Conservation (phyloP, 2,113 vertebrate species). For the Scopus umbretta region DNA sequence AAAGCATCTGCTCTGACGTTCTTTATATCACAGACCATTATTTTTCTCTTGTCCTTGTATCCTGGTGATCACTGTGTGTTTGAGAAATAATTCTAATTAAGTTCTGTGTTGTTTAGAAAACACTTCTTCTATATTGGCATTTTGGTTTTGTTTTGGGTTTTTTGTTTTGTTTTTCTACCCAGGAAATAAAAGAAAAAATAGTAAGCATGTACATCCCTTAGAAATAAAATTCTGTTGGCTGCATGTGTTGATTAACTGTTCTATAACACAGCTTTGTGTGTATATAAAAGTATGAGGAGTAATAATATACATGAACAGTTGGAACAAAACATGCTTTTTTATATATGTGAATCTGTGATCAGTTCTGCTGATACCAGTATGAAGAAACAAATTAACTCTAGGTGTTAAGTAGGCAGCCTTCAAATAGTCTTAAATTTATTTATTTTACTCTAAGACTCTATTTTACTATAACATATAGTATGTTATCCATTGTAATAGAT, state of each 20-base stretch:
- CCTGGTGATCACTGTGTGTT: neutral
- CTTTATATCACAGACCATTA: neutral
- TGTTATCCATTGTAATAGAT: neutral
- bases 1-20: neutral
- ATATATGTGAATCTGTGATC: fast-evolving
- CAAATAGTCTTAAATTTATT: neutral
- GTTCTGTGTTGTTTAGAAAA: neutral
- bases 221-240: neutral
- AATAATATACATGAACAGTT: neutral
- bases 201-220: neutral
- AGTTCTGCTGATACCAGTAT: neutral
- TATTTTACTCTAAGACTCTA: no score
- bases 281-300: neutral
- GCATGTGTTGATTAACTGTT: neutral
- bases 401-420: neutral
- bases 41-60: neutral
- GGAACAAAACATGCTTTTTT: neutral
- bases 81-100: slow-evolving; percentile 1
- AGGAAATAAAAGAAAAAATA: neutral
- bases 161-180: neutral
- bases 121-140: neutral
- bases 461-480: no score
- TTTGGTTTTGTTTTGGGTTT: neutral
- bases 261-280: neutral
- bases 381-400: neutral